Base-by-base conservation (phyloP, 37 sponge, comb jelly and placozoan species). In the Aplysina aerophoba region DNA sequence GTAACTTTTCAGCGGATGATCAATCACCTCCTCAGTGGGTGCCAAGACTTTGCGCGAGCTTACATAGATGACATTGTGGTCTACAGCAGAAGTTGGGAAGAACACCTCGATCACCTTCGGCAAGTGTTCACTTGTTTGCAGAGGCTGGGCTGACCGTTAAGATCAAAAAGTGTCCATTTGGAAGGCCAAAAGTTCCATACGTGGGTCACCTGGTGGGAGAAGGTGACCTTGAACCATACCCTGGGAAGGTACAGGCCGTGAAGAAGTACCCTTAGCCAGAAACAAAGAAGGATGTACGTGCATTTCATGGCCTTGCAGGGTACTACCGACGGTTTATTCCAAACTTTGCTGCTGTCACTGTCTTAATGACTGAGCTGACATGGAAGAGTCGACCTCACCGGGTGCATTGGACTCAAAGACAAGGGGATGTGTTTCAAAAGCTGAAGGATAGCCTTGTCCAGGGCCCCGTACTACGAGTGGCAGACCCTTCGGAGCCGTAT, bases 1-100 rank as follows among this genome's bases (percentile, higher is more conserved):
- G 88, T 84, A n/a, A 88, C 88, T 37, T 88, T 88, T 75, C 88
- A 88, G 63, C 59, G 88, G 40, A 36, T 83, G 78, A 88, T 88
- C 84, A 66, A 88, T 39, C 54, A 56, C 12, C 22, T 88, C 17
- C 21, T 88, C 55, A n/a, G n/a, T n/a, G n/a, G n/a, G n/a, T n/a
- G n/a, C n/a, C n/a, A n/a, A n/a, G n/a, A n/a, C n/a, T n/a, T n/a
- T n/a, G 65, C 89, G 2, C 69, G 72, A 35, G 85, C 71, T 17
- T 88, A 88, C 85, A 24, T 88, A 21, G 89, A 84, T 85, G 89
- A 88, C 86, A 27, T 72, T 5, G 62, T 89, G 3, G 59, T 84
- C 30, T 79, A 78, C 73, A 89, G 90, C 44, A 30, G 22, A 24
- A 65, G 59, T 20, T 89, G 90, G 85, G 85, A 79, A 63, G 81